These are phyloP conservation scores for Apolygus lucorum DNA, from an alignment of 1,140 invertebrate genomes.

Conservation along the genomic window DNA sequence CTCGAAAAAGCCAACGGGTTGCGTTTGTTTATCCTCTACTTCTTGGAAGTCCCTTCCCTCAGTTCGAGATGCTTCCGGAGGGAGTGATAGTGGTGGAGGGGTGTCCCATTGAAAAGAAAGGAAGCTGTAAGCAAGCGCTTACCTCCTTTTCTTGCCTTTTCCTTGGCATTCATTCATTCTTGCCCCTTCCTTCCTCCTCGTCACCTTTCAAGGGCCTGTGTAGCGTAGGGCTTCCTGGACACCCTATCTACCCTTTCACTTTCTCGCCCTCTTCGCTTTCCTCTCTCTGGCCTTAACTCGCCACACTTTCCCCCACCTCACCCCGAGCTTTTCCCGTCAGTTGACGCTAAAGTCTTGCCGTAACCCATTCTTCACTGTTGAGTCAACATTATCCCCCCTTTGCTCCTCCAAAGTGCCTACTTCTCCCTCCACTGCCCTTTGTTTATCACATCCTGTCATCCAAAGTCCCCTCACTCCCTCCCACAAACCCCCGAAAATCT, in stretches of 20 bases:
- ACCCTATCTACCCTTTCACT: not conserved
- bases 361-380: not conserved
- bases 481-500: not conserved
- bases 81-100: no score
- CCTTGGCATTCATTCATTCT: not conserved
- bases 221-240: not conserved
- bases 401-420: not conserved
- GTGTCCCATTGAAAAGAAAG: not conserved
- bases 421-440: not conserved
- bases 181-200: not conserved
- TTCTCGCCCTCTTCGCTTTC: no score
- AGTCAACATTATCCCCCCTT: not conserved
- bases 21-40: no score
- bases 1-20: no score
- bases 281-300: not conserved
- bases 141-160: not conserved
- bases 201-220: not conserved
- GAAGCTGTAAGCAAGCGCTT: not conserved
- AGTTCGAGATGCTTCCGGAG: no score
- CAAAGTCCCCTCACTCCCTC: not conserved
- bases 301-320: not conserved
- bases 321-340: not conserved
- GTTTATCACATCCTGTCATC: not conserved
- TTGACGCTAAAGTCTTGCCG: not conserved
- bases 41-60: no score